A percentile compares a stretch with the other conserved stretches of the same genome.
These are phyloP conservation scores for Trichonephila clavipes DNA, from an alignment of 1,140 invertebrate genomes.

Conservation along the genomic window DNA sequence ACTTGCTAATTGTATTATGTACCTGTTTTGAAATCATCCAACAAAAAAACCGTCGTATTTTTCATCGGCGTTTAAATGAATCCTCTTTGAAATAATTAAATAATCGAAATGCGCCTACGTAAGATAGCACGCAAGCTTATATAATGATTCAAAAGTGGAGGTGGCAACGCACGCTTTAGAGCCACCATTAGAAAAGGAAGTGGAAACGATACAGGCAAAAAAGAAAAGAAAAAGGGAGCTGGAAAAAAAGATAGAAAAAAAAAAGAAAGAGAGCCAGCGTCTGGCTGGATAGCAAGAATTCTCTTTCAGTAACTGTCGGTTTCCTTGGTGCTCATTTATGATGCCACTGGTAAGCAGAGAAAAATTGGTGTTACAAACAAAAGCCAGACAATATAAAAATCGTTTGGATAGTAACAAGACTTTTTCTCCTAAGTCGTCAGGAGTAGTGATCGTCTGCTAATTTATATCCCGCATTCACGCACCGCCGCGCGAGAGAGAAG, in stretches of 20 bases:
- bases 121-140: too few species aligned
- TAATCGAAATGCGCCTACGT: too few species aligned
- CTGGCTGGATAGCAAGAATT: conserved; percentile 1
- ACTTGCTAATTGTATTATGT: too few species aligned
- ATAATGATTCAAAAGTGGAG: not conserved
- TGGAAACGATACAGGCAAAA: not conserved
- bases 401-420: not conserved
- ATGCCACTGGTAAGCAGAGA: not conserved
- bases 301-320: not conserved
- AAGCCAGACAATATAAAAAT: not conserved
- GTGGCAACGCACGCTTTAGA: not conserved
- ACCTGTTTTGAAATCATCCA: too few species aligned
- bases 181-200: not conserved
- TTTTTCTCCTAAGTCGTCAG: not conserved
- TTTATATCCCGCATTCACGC: not conserved
- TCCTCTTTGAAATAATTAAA: too few species aligned
- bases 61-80: too few species aligned
- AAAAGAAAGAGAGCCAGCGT: not conserved
- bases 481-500: too few species aligned
- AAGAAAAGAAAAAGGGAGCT: not conserved
- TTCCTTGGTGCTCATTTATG: not conserved
- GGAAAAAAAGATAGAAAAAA: not conserved
- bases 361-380: not conserved
- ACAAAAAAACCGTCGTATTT: too few species aligned
- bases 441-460: not conserved